Evolutionary conservation across 1,140 invertebrate genomes (phyloP), one percentile per base, ranked within the genome.

Genomic region (Pachyrhynchus sulphureomaculatus): DNA sequence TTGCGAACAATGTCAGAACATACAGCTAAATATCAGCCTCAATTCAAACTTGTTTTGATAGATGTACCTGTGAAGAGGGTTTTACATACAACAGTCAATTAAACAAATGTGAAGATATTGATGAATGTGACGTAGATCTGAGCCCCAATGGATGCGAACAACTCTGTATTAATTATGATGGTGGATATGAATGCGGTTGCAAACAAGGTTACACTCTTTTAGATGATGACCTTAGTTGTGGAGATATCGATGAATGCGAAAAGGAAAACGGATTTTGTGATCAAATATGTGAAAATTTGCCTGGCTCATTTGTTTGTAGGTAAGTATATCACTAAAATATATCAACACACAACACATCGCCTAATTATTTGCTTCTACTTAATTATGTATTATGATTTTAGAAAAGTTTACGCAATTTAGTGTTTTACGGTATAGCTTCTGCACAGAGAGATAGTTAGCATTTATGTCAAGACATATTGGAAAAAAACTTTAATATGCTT

Each of bases 191-290:
- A 63, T 88, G 86, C 70, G 78, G 75, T 4, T 89, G 87, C 71
- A 82, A 81, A 2, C 65, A 76, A 36, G 83, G 83, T 41, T 81
- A 76, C 68, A 70, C 76, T 51, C 57, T 86, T 21, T 70, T 73
- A 12, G 51, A 67, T 2, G 78, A 82, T 61, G 74, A 72, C 17
- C 62, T 53, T 55, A 73, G 73, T 21, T 85, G 80, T 65, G 55
- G 73, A 44, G 82, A 84, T 74, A 81, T 90, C 1, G 81, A 91
- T 68, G 89, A 91, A 72, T 91, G 89, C 72, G 65, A 68, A 1
- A 71, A 75, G 17, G 60, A 76, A 62, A 56, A 78, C 72, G 49
- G 80, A 73, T 68, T 69, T n/a, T 89, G 88, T 58, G 79, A 79
- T 1, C 80, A 84, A 57, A 75, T 75, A 13, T 91, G 89, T 72